Conservation (phyloP, 2,113 vertebrate genomes). For the Scopus umbretta region DNA sequence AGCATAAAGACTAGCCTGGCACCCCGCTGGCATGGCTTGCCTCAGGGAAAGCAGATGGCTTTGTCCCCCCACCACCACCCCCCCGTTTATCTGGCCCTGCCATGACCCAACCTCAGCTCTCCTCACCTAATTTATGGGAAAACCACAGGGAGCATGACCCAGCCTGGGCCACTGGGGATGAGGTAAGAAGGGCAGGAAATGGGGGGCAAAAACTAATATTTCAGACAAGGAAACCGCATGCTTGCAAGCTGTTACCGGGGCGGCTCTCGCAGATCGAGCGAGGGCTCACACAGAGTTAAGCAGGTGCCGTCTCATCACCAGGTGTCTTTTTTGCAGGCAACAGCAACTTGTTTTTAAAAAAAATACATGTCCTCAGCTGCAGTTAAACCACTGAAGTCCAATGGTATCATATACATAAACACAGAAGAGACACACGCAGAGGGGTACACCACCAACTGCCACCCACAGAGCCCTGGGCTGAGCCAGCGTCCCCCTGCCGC, state of each 20-base stretch:
- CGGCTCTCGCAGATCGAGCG: neutral
- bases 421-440: neutral
- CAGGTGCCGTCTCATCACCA: neutral
- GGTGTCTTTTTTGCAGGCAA: neutral
- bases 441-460: neutral
- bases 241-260: neutral
- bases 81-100: neutral
- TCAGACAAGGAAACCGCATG: neutral
- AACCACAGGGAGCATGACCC: neutral
- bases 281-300: neutral
- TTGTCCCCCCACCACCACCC: no score
- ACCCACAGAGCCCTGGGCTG: neutral
- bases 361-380: neutral
- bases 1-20: neutral
- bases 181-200: neutral
- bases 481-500: neutral
- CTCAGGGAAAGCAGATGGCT: neutral
- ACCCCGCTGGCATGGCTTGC: neutral
- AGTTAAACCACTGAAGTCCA: neutral
- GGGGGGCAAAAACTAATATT: neutral
- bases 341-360: neutral
- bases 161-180: neutral
- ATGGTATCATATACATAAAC: fast-evolving
- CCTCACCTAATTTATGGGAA: neutral
- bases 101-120: neutral